A percentile compares a stretch with the other conserved stretches of the same genome.
These are phyloP conservation scores for Cataglyphis hispanica DNA, from an alignment of 1,140 invertebrate genomes.

Conservation along the genomic window DNA sequence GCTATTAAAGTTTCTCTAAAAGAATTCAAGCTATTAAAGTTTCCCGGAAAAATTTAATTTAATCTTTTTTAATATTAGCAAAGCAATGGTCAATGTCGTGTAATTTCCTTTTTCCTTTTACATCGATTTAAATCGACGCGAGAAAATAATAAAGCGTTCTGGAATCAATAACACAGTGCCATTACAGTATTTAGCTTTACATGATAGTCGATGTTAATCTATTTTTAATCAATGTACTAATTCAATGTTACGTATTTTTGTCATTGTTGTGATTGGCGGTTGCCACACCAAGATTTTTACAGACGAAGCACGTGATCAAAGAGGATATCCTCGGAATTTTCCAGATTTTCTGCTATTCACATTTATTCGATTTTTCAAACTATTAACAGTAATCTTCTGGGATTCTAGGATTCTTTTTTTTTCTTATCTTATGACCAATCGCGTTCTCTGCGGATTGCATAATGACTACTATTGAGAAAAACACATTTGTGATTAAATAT, in stretches of 20 bases:
- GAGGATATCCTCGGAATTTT: conserved; percentile 6
- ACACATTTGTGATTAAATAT: not conserved
- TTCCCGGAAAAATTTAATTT: not conserved
- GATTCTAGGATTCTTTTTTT: not conserved
- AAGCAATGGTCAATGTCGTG: not conserved
- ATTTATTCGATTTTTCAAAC: conserved; percentile 19
- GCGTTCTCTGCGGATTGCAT: not conserved
- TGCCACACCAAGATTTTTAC: not conserved
- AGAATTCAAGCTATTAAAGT: not conserved
- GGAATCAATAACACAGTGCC: not conserved
- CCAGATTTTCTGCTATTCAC: not conserved
- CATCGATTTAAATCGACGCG: not conserved
- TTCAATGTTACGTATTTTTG: not conserved
- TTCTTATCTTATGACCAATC: not conserved
- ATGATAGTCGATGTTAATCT: not conserved
- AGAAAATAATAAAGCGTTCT: not conserved
- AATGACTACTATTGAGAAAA: not conserved
- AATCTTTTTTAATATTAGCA: not conserved
- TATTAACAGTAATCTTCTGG: conserved; percentile 3
- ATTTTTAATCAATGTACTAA: conserved; percentile 1
- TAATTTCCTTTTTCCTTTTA: not conserved
- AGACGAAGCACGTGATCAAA: not conserved
- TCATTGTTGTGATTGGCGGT: not conserved
- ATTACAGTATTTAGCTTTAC: not conserved
- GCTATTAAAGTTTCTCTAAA: not conserved